A percentile compares a stretch with the other conserved stretches of the same genome.
Evolutionary conservation across 2,113 vertebrate species (phyloP).

Genomic region (Recurvirostra avosetta): DNA sequence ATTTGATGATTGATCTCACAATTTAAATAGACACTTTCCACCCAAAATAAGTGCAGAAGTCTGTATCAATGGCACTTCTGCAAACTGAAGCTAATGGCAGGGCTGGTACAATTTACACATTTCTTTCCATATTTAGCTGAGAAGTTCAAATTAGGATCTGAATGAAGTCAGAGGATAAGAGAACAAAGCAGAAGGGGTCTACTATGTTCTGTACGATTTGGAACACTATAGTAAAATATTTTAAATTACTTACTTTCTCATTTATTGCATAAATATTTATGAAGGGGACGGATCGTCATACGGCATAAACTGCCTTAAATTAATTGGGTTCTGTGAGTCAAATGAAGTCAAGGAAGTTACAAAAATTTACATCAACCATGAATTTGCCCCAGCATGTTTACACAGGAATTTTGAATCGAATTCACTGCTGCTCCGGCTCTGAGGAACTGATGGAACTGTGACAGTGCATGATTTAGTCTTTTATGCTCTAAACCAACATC

Average conservation of each 20-base stretch:
- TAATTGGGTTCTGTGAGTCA: background rate
- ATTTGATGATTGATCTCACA: conserved; percentile 67
- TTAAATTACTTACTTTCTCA: background rate
- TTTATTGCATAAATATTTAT: conserved; percentile 2
- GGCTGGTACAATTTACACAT: background rate
- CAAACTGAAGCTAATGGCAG: conserved; percentile 25
- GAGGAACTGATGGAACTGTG: background rate
- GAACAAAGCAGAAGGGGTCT: background rate
- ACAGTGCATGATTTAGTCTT: background rate
- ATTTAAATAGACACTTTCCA: conserved; percentile 70
- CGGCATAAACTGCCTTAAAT: background rate
- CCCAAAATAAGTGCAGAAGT: conserved; percentile 30
- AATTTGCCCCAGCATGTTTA: conserved; percentile 29
- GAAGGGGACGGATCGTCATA: background rate
- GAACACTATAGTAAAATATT: background rate
- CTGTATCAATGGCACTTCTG: conserved; percentile 29
- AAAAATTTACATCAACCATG: background rate
- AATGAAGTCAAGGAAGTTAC: background rate
- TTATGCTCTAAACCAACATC: background rate
- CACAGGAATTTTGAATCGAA: background rate
- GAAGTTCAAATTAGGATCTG: background rate
- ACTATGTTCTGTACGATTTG: background rate
- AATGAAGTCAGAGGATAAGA: background rate
- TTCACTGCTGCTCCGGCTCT: background rate
- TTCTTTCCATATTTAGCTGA: conserved; percentile 28